A percentile compares a stretch with the other conserved stretches of the same genome.
phyloP scores from a whole-genome alignment of 1,140 invertebrate species.

The Thalassaphorura encarpata region DNA sequence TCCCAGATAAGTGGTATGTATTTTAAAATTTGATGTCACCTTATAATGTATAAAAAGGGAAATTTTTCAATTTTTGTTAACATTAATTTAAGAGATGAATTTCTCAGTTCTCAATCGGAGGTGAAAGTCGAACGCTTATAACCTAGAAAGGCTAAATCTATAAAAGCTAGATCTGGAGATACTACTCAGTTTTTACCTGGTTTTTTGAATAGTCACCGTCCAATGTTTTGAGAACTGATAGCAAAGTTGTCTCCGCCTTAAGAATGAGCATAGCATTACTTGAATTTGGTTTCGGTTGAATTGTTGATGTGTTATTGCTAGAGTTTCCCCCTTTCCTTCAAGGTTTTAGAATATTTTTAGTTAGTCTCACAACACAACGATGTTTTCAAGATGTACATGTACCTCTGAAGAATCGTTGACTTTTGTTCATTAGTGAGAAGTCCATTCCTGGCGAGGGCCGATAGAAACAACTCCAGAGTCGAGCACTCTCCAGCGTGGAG shows the following conservation, averaged over 20 bases:
- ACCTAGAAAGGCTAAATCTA: too few relatives aligned
- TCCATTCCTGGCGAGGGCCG: constrained; percentile 66
- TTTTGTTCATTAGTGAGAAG: constrained; percentile 69
- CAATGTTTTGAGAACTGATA: constrained; percentile 74
- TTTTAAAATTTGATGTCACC: too few relatives aligned
- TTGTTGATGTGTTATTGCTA: constrained; percentile 9
- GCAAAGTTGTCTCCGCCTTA: constrained; percentile 73
- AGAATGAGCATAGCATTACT: constrained; percentile 46
- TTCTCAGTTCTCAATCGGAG: too few relatives aligned
- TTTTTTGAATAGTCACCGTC: constrained; percentile 80
- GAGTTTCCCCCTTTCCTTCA: too few relatives aligned
- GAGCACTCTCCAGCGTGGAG: constrained; percentile 84
- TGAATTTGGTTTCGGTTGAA: constrained; percentile 14
- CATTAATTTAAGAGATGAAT: too few relatives aligned
- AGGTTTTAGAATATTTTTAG: too few relatives aligned
- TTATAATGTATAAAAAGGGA: too few relatives aligned
- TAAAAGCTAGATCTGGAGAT: constrained; percentile 42
- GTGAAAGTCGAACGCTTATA: too few relatives aligned
- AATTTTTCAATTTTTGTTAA: too few relatives aligned
- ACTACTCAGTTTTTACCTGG: constrained; percentile 46
- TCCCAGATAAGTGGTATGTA: too few relatives aligned
- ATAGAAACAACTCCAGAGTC: constrained; percentile 68
- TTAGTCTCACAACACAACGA: too few relatives aligned
- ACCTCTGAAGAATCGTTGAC: constrained; percentile 54
- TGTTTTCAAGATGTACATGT: constrained; percentile 35